These are phyloP conservation scores for Sinocyclocheilus maitianheensis DNA, from an alignment of 2,113 vertebrate species.

Conservation along the genomic window DNA sequence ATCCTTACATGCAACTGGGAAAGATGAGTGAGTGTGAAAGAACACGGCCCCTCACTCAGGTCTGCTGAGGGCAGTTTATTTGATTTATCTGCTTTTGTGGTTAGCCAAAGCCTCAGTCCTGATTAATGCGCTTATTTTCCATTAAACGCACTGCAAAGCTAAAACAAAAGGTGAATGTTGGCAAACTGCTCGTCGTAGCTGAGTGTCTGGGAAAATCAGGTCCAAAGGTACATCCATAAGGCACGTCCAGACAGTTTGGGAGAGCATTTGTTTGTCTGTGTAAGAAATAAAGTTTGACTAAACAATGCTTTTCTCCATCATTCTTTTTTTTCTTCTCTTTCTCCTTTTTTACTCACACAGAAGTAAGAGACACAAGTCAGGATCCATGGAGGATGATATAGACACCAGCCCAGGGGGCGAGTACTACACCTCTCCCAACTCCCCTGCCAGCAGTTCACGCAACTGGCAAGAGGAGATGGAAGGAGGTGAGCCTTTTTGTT, in stretches of 20 bases:
- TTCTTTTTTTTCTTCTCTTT: not conserved
- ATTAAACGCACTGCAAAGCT: slow-evolving; percentile 38
- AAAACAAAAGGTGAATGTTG: slow-evolving; percentile 39
- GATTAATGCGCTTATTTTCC: slow-evolving; percentile 57
- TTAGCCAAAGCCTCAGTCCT: slow-evolving; percentile 19
- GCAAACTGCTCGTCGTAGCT: not conserved
- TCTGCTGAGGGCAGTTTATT: slow-evolving; percentile 31
- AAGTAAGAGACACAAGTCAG: slow-evolving; percentile 96
- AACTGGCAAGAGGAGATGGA: slow-evolving; percentile 98
- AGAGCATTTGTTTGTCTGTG: slow-evolving; percentile 3
- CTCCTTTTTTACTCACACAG: slow-evolving; percentile 64
- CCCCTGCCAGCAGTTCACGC: slow-evolving; percentile 93
- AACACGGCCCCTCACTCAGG: slow-evolving; percentile 3
- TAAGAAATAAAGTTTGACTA: not conserved
- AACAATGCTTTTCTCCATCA: not conserved
- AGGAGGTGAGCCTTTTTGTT: slow-evolving; percentile 83
- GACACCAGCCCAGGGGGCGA: slow-evolving; percentile 94
- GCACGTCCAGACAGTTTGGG: not conserved
- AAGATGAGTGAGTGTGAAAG: not conserved
- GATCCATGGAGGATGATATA: slow-evolving; percentile 94
- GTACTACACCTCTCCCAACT: slow-evolving; percentile 93
- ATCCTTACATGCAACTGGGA: slow-evolving; percentile 29
- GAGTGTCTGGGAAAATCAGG: not conserved
- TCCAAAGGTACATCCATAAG: not conserved
- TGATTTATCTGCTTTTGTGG: slow-evolving; percentile 50